Conservation (phyloP, 2,113 vertebrate species). For the Psettodes erumei region DNA sequence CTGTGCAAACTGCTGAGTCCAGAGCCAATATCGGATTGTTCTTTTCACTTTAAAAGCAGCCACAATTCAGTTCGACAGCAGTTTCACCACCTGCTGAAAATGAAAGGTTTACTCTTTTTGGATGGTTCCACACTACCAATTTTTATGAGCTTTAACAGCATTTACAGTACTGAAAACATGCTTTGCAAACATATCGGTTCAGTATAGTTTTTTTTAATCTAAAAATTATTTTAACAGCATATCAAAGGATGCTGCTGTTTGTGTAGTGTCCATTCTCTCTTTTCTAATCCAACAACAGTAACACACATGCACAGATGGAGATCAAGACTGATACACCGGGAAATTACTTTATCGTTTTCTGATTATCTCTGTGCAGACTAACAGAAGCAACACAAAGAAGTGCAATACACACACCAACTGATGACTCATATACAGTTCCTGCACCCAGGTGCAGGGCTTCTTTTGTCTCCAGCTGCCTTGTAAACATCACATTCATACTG, state of each 20-base stretch:
- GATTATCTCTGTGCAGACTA: neutral
- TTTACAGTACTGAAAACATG: neutral
- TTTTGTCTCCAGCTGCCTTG: slow-evolving; percentile 58
- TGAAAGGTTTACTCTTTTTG: neutral
- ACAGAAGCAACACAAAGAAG: slow-evolving; percentile 9
- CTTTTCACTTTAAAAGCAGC: slow-evolving; percentile 12
- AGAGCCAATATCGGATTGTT: slow-evolving; percentile 23
- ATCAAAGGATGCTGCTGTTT: neutral
- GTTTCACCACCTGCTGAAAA: slow-evolving; percentile 12
- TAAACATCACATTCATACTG: slow-evolving; percentile 47
- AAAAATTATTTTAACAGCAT: neutral
- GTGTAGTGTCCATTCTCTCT: neutral
- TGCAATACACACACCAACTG: slow-evolving; percentile 44
- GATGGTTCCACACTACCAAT: neutral
- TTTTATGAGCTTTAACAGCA: neutral
- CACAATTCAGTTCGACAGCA: slow-evolving; percentile 17
- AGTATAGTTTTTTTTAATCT: no score
- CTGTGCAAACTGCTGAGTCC: slow-evolving; percentile 10
- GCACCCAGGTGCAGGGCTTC: slow-evolving; percentile 51
- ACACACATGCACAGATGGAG: slow-evolving; percentile 3
- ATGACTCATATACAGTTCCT: slow-evolving; percentile 69
- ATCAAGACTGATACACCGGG: slow-evolving; percentile 27
- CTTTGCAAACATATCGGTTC: slow-evolving; percentile 4
- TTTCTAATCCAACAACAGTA: neutral
- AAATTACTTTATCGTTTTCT: slow-evolving; percentile 41